Percentiles rank a stretch among this genome's conserved stretches.
Conservation (phyloP, 1,140 invertebrate species). For the Zaprionus vittiger region DNA sequence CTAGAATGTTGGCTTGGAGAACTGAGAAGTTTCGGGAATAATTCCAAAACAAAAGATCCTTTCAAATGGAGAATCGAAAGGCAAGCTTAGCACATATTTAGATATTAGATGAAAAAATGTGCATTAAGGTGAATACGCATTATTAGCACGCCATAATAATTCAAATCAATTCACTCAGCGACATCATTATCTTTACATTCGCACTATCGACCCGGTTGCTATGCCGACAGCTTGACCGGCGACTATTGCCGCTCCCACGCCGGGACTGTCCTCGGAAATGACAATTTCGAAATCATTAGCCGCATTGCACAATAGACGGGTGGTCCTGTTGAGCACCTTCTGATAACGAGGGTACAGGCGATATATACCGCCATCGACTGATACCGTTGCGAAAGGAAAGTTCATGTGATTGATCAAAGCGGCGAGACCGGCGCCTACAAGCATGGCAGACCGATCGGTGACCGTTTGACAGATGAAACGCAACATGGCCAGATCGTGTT, state of each 20-base stretch:
- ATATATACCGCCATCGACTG: conserved; percentile 99
- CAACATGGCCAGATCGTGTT: conserved; percentile 94
- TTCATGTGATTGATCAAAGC: conserved; percentile 93
- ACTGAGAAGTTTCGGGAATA: too few relatives aligned
- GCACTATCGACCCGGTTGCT: background rate
- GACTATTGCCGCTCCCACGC: conserved; percentile 64
- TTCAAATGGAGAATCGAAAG: too few relatives aligned
- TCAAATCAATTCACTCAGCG: background rate
- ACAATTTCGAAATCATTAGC: conserved; percentile 36
- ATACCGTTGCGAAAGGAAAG: conserved; percentile 94
- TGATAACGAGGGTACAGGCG: conserved; percentile 92
- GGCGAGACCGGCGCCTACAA: conserved; percentile 94
- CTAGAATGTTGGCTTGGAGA: too few relatives aligned
- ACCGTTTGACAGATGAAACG: conserved; percentile 95
- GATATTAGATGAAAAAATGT: background rate
- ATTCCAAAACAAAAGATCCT: too few relatives aligned
- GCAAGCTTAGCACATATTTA: background rate
- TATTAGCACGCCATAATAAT: too few relatives aligned
- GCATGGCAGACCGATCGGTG: conserved; percentile 94
- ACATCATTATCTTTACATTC: background rate
- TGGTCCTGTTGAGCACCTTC: conserved; percentile 32
- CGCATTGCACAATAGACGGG: conserved; percentile 17
- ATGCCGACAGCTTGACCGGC: conserved; percentile 41
- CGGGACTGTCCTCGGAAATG: conserved; percentile 59
- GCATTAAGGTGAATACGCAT: too few relatives aligned